Conservation (phyloP, 2,797 vertebrate genomes). For the Furcifer pardalis region DNA sequence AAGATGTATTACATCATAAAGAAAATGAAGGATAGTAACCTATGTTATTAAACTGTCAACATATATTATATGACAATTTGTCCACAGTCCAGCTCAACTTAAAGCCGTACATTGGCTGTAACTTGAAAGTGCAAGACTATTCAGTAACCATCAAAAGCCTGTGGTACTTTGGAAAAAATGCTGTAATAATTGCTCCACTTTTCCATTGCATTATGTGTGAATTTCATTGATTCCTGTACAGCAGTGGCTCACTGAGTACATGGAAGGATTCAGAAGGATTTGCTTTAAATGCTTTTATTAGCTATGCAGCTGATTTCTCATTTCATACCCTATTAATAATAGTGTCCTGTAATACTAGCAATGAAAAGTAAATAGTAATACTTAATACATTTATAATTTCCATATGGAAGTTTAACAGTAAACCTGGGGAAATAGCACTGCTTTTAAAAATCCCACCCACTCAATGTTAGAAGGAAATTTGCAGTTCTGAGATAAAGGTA, state of each 20-base stretch:
- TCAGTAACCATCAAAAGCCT: slow-evolving; percentile 72
- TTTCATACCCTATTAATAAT: slow-evolving; percentile 69
- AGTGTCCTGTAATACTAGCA: slow-evolving; percentile 53
- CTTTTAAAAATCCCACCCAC: slow-evolving; percentile 10
- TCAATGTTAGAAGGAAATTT: slow-evolving; percentile 34
- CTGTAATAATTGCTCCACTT: slow-evolving; percentile 64
- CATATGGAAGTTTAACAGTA: slow-evolving; percentile 56
- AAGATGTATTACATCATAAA: slow-evolving; percentile 81
- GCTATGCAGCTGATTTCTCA: slow-evolving; percentile 61
- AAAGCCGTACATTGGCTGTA: slow-evolving; percentile 72
- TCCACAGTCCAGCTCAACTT: slow-evolving; percentile 67
- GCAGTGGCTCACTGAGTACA: slow-evolving; percentile 60
- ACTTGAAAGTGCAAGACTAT: slow-evolving; percentile 72
- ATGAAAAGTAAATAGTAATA: slow-evolving; percentile 68
- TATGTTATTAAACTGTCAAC: slow-evolving; percentile 81
- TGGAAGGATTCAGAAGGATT: slow-evolving; percentile 69
- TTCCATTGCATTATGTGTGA: slow-evolving; percentile 61
- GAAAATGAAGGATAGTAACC: slow-evolving; percentile 76
- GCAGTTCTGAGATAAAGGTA: slow-evolving; percentile 20
- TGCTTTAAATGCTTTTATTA: slow-evolving; percentile 64
- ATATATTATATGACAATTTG: slow-evolving; percentile 77
- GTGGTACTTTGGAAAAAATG: slow-evolving; percentile 70
- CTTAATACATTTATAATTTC: slow-evolving; percentile 58
- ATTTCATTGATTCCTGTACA: slow-evolving; percentile 71
- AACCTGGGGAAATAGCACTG: slow-evolving; percentile 24